These are phyloP conservation scores for Exocentrus adspersus DNA, from an alignment of 2,888 invertebrate genomes.

Conservation along the genomic window DNA sequence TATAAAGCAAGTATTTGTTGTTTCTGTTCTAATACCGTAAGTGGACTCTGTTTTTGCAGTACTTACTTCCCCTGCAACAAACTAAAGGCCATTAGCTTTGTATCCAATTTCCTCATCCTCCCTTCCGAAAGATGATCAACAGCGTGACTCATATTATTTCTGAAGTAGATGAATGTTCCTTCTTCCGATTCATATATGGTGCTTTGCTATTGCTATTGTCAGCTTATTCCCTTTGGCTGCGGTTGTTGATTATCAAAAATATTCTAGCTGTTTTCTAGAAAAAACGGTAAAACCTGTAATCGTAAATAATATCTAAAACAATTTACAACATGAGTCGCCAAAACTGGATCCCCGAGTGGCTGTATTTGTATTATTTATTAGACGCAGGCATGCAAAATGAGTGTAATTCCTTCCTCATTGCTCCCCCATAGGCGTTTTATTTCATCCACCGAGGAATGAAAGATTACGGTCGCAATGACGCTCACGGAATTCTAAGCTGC, in stretches of 20 bases:
- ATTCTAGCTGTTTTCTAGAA: too few relatives aligned
- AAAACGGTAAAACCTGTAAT: too few relatives aligned
- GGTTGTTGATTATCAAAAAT: too few relatives aligned
- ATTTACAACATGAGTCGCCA: too few relatives aligned
- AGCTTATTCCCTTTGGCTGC: too few relatives aligned
- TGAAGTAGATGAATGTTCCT: not conserved
- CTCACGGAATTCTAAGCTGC: slow-evolving; percentile 18
- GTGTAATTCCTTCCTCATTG: not conserved
- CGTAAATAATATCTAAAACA: too few relatives aligned
- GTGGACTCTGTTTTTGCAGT: not conserved
- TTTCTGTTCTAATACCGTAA: not conserved
- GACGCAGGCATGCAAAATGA: not conserved
- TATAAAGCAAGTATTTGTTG: not conserved
- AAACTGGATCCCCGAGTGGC: too few relatives aligned
- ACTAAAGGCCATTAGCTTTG: not conserved
- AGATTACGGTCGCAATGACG: slow-evolving; percentile 12
- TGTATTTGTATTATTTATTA: not conserved
- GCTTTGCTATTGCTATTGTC: too few relatives aligned
- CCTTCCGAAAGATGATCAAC: not conserved
- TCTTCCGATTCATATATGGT: not conserved
- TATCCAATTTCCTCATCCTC: not conserved
- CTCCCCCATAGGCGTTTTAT: not conserved
- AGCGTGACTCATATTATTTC: not conserved
- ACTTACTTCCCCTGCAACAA: not conserved
- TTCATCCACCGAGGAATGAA: slow-evolving; percentile 1